A percentile compares a stretch with the other conserved stretches of the same genome.
Conservation (phyloP, 2,113 vertebrate species). For the Genyomyrus donnyi region DNA sequence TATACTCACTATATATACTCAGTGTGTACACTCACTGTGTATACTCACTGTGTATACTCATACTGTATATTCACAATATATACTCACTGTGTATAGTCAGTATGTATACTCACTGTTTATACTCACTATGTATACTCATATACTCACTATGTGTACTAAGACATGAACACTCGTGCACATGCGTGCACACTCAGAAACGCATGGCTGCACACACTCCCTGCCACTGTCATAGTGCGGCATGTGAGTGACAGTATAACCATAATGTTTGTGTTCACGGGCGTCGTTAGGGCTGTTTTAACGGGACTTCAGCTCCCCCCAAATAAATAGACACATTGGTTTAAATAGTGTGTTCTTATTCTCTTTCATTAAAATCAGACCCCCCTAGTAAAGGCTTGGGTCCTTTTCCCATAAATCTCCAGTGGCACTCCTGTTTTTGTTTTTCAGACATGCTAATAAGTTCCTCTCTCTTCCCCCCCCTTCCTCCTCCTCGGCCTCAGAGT, state of each 20-base stretch:
- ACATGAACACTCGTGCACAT: neutral
- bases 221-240: neutral
- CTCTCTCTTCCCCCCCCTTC: neutral
- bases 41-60: neutral
- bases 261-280: neutral
- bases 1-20: too few relatives aligned
- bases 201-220: neutral
- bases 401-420: neutral
- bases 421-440: neutral
- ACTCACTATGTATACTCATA: neutral
- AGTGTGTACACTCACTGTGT: too few relatives aligned
- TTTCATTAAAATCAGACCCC: neutral
- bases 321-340: too few relatives aligned
- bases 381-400: neutral
- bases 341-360: too few relatives aligned
- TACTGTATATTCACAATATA: neutral
- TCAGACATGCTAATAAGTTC: neutral
- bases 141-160: neutral
- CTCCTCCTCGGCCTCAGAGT: conserved; percentile 60
- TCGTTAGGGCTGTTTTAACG: neutral
- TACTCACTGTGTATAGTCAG: neutral
- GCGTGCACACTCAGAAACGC: neutral
- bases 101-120: neutral
- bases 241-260: neutral
- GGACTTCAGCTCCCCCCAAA: neutral